A percentile compares a stretch with the other conserved stretches of the same genome.
These are phyloP conservation scores for Macrotis lagotis DNA, from an alignment of 2,113 vertebrate genomes.

Conservation along the genomic window DNA sequence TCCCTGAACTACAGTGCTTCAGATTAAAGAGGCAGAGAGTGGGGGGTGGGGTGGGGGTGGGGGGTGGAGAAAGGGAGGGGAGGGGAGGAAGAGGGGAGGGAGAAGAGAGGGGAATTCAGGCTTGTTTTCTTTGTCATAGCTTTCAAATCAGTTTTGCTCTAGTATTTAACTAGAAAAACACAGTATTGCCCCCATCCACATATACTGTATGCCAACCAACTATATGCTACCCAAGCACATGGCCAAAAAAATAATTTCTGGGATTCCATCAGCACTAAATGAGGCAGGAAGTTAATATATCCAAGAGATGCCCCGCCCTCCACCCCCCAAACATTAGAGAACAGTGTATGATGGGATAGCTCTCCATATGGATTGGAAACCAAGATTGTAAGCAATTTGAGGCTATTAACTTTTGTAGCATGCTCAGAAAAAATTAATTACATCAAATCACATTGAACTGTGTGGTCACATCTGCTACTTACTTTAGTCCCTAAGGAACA, in stretches of 20 bases:
- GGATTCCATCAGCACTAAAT: conserved; percentile 7
- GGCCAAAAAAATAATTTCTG: conserved; percentile 44
- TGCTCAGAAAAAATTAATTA: conserved; percentile 67
- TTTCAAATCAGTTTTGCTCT: conserved; percentile 29
- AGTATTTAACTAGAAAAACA: conserved; percentile 28
- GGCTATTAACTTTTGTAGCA: conserved; percentile 53
- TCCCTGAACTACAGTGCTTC: conserved; percentile 59
- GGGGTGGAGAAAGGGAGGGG: neutral
- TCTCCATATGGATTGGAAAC: conserved; percentile 32
- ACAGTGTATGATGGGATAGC: conserved; percentile 21
- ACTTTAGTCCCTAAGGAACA: conserved; percentile 56
- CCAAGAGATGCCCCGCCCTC: conserved; percentile 24
- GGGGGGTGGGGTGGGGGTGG: neutral
- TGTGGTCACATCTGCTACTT: conserved; percentile 70
- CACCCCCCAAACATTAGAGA: neutral
- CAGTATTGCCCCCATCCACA: conserved; percentile 43
- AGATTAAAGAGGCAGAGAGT: conserved; percentile 18
- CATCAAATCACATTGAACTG: conserved; percentile 51
- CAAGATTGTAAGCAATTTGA: conserved; percentile 45
- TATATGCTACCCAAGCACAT: neutral
- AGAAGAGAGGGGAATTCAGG: conserved; percentile 26
- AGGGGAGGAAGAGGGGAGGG: neutral
- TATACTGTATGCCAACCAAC: neutral
- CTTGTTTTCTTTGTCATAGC: neutral
- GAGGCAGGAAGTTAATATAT: conserved; percentile 14